These are phyloP conservation scores for Pristionchus exspectatus DNA, from an alignment of 2,888 invertebrate genomes.

Conservation along the genomic window DNA sequence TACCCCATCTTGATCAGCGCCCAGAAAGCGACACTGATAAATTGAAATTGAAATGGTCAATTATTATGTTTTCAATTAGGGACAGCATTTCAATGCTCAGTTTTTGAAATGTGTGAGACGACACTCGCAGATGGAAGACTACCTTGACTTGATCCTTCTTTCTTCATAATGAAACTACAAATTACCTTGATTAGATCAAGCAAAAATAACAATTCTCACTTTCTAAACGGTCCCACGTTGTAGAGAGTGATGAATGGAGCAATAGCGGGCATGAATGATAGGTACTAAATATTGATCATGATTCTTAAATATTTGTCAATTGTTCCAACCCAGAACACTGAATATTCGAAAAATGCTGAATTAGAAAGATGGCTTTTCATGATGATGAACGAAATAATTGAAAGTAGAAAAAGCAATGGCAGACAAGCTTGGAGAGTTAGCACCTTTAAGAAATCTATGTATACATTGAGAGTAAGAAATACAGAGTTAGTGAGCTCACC, in stretches of 20 bases:
- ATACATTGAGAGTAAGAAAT: neutral
- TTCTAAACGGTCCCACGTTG: neutral
- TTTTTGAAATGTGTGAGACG: neutral
- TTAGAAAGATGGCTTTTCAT: neutral
- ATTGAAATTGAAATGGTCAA: no score
- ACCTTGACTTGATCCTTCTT: no score
- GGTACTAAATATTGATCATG: neutral
- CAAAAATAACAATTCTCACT: neutral
- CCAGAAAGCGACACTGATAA: no score
- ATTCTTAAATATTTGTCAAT: neutral
- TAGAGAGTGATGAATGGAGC: conserved; percentile 2
- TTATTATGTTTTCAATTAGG: no score
- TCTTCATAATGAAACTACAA: neutral
- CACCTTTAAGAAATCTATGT: neutral
- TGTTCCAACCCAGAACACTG: neutral
- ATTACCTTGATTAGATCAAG: no score
- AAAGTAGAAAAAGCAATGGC: neutral
- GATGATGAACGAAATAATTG: neutral
- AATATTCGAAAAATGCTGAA: neutral
- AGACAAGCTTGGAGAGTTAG: conserved; percentile 15
- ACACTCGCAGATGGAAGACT: neutral
- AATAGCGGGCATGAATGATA: neutral
- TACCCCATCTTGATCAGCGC: no score
- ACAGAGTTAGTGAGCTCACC: neutral
- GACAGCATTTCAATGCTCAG: neutral